These are phyloP conservation scores for Cyclopterus lumpus DNA, from an alignment of 2,797 vertebrate genomes.

Conservation along the genomic window DNA sequence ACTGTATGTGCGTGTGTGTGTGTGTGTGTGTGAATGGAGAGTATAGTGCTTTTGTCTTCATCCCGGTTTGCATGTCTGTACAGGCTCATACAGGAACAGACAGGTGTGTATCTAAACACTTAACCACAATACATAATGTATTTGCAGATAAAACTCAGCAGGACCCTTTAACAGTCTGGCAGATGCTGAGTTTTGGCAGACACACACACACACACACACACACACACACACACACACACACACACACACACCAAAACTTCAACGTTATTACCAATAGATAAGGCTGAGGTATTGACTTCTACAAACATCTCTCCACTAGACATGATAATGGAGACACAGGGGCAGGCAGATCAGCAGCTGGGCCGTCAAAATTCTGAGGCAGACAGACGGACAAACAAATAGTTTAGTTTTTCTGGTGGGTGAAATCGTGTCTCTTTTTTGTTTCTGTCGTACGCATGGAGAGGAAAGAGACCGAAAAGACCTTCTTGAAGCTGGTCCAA, in stretches of 20 bases:
- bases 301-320: conserved; percentile 50
- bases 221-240: conserved; percentile 23
- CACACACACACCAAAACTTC: conserved; percentile 28
- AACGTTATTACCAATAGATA: conserved; percentile 53
- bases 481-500: conserved; percentile 29
- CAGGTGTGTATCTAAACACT: conserved; percentile 49
- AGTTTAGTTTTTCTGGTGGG: conserved; percentile 32
- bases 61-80: conserved; percentile 6
- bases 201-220: conserved; percentile 8
- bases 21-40: background rate
- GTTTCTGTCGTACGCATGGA: conserved; percentile 27
- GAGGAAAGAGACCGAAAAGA: conserved; percentile 14
- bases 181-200: conserved; percentile 49
- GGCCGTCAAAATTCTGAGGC: conserved; percentile 45
- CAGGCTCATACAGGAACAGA: conserved; percentile 16
- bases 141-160: conserved; percentile 50
- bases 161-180: conserved; percentile 42
- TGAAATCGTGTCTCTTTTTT: conserved; percentile 31
- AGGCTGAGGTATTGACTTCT: conserved; percentile 61
- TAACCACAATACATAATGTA: conserved; percentile 48
- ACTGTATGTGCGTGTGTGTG: background rate
- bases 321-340: conserved; percentile 56
- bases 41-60: conserved; percentile 15
- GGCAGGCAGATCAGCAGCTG: conserved; percentile 61
- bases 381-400: conserved; percentile 42